Percentiles rank a stretch among this genome's conserved stretches.
Conservation (phyloP, 2,888 invertebrate species). For the Archaeoteleia sp. region DNA sequence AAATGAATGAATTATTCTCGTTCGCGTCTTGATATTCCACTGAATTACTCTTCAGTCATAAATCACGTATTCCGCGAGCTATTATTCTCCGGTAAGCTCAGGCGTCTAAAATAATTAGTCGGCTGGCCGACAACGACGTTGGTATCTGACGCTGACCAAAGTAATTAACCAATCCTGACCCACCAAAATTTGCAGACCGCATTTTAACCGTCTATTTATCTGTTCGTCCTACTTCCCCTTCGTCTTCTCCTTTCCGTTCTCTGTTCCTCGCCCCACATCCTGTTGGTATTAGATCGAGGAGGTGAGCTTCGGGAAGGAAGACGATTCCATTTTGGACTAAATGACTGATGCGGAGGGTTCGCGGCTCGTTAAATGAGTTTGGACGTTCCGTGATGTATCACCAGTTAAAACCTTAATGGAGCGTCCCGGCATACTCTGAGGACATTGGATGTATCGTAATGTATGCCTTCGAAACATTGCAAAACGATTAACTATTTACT, state of each 20-base stretch:
- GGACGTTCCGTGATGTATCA: slow-evolving; percentile 70
- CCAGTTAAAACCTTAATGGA: slow-evolving; percentile 47
- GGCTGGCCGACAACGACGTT: slow-evolving; percentile 37
- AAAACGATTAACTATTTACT: slow-evolving; percentile 27
- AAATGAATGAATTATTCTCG: slow-evolving; percentile 30
- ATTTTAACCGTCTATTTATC: slow-evolving; percentile 39
- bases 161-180: slow-evolving; percentile 37
- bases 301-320: slow-evolving; percentile 37
- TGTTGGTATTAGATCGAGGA: slow-evolving; percentile 10
- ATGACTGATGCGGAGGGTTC: slow-evolving; percentile 70
- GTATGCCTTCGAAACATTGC: slow-evolving; percentile 32
- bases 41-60: slow-evolving; percentile 38
- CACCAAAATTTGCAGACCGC: slow-evolving; percentile 23
- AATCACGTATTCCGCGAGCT: slow-evolving; percentile 46
- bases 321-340: slow-evolving; percentile 71
- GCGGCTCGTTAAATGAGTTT: slow-evolving; percentile 64
- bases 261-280: slow-evolving; percentile 8
- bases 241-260: slow-evolving; percentile 8
- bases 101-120: slow-evolving; percentile 53
- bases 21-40: slow-evolving; percentile 26
- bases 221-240: slow-evolving; percentile 14
- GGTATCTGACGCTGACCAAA: slow-evolving; percentile 34
- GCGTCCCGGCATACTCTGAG: slow-evolving; percentile 29
- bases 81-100: slow-evolving; percentile 47
- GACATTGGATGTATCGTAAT: slow-evolving; percentile 18